Evolutionary conservation across 2,888 invertebrate species (phyloP), one percentile per base, ranked within the genome.

Genomic region (Spodoptera picta): DNA sequence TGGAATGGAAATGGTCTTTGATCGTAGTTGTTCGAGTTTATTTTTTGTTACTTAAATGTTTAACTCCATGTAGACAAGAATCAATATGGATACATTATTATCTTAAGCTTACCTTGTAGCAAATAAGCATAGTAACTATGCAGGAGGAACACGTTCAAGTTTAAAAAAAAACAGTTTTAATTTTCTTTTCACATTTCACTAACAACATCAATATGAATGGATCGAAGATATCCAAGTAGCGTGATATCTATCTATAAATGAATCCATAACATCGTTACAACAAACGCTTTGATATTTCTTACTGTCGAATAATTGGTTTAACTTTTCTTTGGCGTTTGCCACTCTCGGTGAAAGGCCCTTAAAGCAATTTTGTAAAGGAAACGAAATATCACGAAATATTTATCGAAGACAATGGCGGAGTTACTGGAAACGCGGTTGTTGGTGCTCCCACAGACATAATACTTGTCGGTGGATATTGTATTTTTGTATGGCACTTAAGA

Each of bases 281-380:
- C 59, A 72, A 36, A 69, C 65, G 62, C 75, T 75, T 75, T 73
- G 68, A 69, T 80, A 69, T 77, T 75, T 81, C 65, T 75, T 66
- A 73, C 61, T 71, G 64, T 59, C 54, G 64, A 80, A 80, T 90
- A 90, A 92, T 91, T 89, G 82, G 77, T 86, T 91, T 89, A 88
- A 83, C 84, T 87, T 87, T 84, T 79, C 83, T 80, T 71, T 83
- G 73, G 78, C 82, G 81, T 79, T 71, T 82, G 80, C 81, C 87
- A 87, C 88, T 90, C 82, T 71, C 79, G 75, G 80, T 90, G 84
- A 92, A 89, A 91, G 90, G 87, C 52, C 57, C 77, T 71, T 87
- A 88, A 90, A 87, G 81, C 85, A 83, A 89, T 91, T 91, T 87
- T 82, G 81, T 79, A 75, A 75, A 60, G 36, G 51, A 60, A 60